These are phyloP conservation scores for Eustalomyia histrio DNA, from an alignment of 2,888 invertebrate genomes.

Conservation along the genomic window DNA sequence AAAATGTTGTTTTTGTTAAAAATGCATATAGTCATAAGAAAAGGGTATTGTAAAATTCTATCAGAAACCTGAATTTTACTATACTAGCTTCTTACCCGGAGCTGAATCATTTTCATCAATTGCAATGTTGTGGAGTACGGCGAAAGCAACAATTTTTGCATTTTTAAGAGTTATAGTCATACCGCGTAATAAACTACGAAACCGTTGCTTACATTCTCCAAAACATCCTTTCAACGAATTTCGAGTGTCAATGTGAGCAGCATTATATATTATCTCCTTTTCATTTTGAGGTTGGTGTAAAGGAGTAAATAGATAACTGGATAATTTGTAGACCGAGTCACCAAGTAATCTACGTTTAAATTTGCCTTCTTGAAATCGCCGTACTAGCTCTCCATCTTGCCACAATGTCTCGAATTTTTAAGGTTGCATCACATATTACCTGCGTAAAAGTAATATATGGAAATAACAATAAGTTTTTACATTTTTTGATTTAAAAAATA, in stretches of 20 bases:
- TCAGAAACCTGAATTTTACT: background rate
- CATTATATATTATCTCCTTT: background rate
- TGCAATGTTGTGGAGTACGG: too few species aligned
- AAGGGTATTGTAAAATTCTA: too few species aligned
- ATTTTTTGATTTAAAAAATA: too few species aligned
- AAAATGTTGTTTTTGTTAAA: too few species aligned
- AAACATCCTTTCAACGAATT: slow-evolving; percentile 9
- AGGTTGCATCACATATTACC: slow-evolving; percentile 4
- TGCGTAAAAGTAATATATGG: too few species aligned
- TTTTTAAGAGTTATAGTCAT: slow-evolving; percentile 21
- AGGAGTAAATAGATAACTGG: background rate
- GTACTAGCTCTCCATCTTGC: slow-evolving; percentile 42
- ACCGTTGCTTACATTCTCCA: slow-evolving; percentile 1
- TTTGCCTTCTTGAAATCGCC: background rate
- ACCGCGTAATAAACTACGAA: slow-evolving; percentile 2
- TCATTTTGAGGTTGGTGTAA: background rate
- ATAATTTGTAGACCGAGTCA: slow-evolving; percentile 11
- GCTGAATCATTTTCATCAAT: too few species aligned
- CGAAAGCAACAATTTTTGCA: slow-evolving; percentile 9
- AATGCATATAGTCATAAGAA: too few species aligned
- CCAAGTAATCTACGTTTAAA: slow-evolving; percentile 19
- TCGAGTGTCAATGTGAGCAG: background rate
- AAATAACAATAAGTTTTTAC: too few species aligned
- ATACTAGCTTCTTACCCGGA: too few species aligned
- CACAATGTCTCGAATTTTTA: slow-evolving; percentile 21